Evolutionary conservation across 1,140 invertebrate species (phyloP).

Genomic region (Lordiphosa stackelbergi): DNA sequence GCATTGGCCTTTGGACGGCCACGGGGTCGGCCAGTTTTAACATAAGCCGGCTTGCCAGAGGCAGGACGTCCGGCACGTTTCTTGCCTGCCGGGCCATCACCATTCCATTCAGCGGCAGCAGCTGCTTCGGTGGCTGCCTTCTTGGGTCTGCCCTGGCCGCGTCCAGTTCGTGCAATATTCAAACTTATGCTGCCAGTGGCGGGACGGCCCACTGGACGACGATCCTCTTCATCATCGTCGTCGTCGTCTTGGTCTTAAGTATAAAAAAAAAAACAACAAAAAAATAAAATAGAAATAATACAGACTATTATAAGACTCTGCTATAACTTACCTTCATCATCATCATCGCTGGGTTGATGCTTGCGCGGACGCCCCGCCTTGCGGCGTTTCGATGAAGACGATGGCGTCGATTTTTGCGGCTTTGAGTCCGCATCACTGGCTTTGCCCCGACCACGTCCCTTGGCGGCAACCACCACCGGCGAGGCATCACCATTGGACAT

Average conservation of each 20-base stretch:
- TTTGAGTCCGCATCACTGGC: constrained; percentile 6
- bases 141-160: constrained; percentile 60
- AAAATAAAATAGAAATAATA: background rate
- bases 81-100: constrained; percentile 30
- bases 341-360: constrained; percentile 55
- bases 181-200: constrained; percentile 56
- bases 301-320: background rate
- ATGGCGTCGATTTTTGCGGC: constrained; percentile 17
- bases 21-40: constrained; percentile 49
- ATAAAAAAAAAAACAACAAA: too few relatives aligned
- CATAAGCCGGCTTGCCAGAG: constrained; percentile 15
- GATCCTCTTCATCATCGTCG: constrained; percentile 38
- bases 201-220: constrained; percentile 52
- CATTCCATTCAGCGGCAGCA: constrained; percentile 19
- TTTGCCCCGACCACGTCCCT: constrained; percentile 58
- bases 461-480: constrained; percentile 15
- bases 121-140: constrained; percentile 19
- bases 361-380: constrained; percentile 45
- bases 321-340: constrained; percentile 25
- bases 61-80: constrained; percentile 54
- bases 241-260: constrained; percentile 17
- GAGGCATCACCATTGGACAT: constrained; percentile 22
- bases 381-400: constrained; percentile 43
- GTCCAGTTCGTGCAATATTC: constrained; percentile 58
- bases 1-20: constrained; percentile 42